These are phyloP conservation scores for Willisornis vidua DNA, from an alignment of 2,113 vertebrate genomes.

Conservation along the genomic window DNA sequence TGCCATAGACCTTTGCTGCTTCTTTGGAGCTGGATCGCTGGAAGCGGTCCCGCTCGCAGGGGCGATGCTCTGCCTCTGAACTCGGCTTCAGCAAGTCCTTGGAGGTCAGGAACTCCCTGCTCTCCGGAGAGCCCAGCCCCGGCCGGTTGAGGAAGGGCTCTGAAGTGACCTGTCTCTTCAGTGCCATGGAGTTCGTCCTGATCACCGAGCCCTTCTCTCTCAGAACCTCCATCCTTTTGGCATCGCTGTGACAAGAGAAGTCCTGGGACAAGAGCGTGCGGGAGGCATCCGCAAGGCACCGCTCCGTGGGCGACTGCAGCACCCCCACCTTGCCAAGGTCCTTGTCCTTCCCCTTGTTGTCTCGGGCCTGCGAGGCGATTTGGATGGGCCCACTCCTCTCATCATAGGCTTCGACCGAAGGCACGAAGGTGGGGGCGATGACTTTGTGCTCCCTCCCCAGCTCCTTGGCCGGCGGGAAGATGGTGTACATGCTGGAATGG, in stretches of 20 bases:
- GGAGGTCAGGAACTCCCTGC: conserved; percentile 77
- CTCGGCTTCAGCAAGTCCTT: conserved; percentile 84
- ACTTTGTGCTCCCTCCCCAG: conserved; percentile 89
- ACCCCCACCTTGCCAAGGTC: conserved; percentile 74
- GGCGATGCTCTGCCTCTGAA: conserved; percentile 75
- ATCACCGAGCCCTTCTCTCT: conserved; percentile 92
- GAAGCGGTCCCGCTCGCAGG: conserved; percentile 74
- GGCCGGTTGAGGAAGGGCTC: conserved; percentile 77
- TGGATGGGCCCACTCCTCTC: conserved; percentile 91
- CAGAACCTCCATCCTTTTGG: conserved; percentile 75
- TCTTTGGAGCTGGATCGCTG: conserved; percentile 72
- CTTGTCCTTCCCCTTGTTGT: conserved; percentile 82
- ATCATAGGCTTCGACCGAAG: conserved; percentile 93
- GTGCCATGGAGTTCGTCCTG: conserved; percentile 81
- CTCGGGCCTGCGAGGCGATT: conserved; percentile 91
- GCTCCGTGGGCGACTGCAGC: conserved; percentile 77
- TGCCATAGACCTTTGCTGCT: conserved; percentile 72
- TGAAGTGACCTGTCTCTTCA: conserved; percentile 78
- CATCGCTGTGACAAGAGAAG: conserved; percentile 75
- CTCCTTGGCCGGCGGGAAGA: conserved; percentile 82
- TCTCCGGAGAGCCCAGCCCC: conserved; percentile 81
- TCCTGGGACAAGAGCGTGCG: conserved; percentile 76
- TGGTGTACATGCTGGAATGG: conserved; percentile 79
- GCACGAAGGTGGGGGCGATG: conserved; percentile 93
- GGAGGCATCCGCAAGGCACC: conserved; percentile 69